Evolutionary conservation across 2,113 vertebrate genomes (phyloP), one percentile per base, ranked within the genome.

Genomic region (Blennius ocellaris): DNA sequence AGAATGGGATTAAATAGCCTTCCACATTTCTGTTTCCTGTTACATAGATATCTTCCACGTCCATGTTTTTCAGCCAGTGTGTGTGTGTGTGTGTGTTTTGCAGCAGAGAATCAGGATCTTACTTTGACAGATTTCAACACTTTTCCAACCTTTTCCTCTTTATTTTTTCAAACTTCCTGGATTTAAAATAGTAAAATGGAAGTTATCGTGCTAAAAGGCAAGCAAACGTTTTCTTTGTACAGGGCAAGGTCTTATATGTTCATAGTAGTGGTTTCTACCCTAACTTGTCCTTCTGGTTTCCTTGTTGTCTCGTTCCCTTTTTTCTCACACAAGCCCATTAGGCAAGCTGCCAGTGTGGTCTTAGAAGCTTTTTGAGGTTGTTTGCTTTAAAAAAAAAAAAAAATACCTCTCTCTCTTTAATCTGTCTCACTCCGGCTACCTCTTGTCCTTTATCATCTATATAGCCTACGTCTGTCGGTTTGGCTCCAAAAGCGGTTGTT

Each of bases 231-330:
- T 43, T 49, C 15, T 60, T 47, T 55, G 52, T 0, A 45, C 37
- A n/a, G 7, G 65, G 58, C 47, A 79, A 47, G 67, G 62, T 76
- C 62, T 69, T 14, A 9, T 3, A 66, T 17, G 69, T 16, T 10
- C 60, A 58, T 17, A 11, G 21, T 40, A 16, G 12, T 43, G 59
- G 54, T 71, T 63, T 62, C 67, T 87, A 57, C 55, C 40, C 69
- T 16, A 80, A 89, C 83, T 77, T 0, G 83, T 87, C 82, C 61
- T 63, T 84, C 86, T 76, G 81, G 88, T 89, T 90, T 69, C 75
- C 57, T 57, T 57, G 69, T 48, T 6, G 48, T 55, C 47, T 45
- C 38, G 72, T 64, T 67, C 12, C 54, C 43, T 86, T 30, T 36
- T 74, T 17, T 52, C 45, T 78, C n/a, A 15, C n/a, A 57, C 30